Evolutionary conservation across 1,140 invertebrate genomes (phyloP).

Genomic region (Ceratitis capitata): DNA sequence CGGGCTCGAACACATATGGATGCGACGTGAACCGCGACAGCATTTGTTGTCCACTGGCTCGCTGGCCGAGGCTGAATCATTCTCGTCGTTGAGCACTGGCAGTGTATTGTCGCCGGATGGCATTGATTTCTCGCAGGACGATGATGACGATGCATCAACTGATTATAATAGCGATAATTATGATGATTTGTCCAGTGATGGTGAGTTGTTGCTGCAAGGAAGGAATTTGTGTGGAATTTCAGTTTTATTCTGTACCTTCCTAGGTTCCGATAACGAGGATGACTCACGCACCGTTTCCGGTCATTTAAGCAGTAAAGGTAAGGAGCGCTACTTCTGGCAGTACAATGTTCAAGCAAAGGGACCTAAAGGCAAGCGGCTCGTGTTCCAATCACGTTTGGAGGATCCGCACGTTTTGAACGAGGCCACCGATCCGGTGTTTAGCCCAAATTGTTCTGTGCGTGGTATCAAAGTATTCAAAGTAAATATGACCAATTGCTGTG

Average conservation of each 20-base stretch:
- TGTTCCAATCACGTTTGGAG: constrained; percentile 82
- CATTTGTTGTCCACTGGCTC: constrained; percentile 88
- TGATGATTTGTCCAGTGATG: constrained; percentile 84
- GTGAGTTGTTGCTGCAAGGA: constrained; percentile 56
- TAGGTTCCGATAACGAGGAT: constrained; percentile 79
- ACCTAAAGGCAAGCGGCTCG: constrained; percentile 89
- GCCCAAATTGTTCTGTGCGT: constrained; percentile 85
- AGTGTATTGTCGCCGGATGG: constrained; percentile 84
- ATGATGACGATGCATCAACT: constrained; percentile 86
- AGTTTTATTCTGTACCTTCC: background rate
- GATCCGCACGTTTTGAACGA: constrained; percentile 93
- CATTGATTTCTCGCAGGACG: constrained; percentile 84
- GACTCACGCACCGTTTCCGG: constrained; percentile 67
- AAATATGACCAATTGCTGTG: constrained; percentile 39
- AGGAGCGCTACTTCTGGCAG: constrained; percentile 96
- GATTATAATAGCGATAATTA: constrained; percentile 83
- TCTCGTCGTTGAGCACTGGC: constrained; percentile 85
- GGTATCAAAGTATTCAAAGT: constrained; percentile 82
- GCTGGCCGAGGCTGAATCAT: constrained; percentile 83
- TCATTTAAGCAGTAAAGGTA: constrained; percentile 70
- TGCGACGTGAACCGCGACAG: constrained; percentile 82
- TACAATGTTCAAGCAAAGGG: constrained; percentile 99
- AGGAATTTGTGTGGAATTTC: background rate
- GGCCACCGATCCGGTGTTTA: constrained; percentile 92
- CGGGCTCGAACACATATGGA: constrained; percentile 78